Base-by-base conservation (phyloP, 2,888 invertebrate genomes). In the Lycaena phlaeas region DNA sequence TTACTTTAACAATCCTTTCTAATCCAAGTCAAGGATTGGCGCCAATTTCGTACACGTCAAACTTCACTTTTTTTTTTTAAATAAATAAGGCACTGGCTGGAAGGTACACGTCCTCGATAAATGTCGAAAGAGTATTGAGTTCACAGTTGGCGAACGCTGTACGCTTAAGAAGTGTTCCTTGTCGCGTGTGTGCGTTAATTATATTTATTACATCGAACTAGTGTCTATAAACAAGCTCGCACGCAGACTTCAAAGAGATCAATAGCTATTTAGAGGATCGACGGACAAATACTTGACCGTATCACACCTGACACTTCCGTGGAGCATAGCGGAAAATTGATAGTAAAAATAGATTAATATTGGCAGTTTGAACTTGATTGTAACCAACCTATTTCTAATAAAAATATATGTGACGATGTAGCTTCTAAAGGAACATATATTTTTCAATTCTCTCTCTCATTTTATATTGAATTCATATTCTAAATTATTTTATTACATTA, bases 221-320 rank as follows among this genome's bases (percentile, higher is more conserved):
- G 67, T 61, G 63, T 68, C 74, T 77, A 71, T 77, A 78, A 81
- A 74, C 77, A 74, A 68, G 62, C 65, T 53, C 53, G 52, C 53
- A 53, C 64, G 72, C 74, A 68, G 67, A 64, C 81, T 69, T 84
- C 82, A 84, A 84, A 82, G 82, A 65, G 68, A 74, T 79, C 78
- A 67, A 82, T 77, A 61, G 68, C 63, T 71, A 62, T 70, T 75
- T 62, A 50, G 58, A 55, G 68, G 65, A 69, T 67, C 66, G 71
- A 67, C 63, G 56, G 54, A 57, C 58, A 54, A 42, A 47, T 45
- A 48, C 50, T 51, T 41, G 48, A 46, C 46, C 46, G 44, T 45
- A 42, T 30, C 39, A n/a, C 41, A 40, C 26, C 36, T 44, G 42
- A 42, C 45, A 38, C 48, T 50, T 50, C 43, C 49, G 45, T 43